Base-by-base conservation (phyloP, 2,113 vertebrate species). In the Coptodon rendalli region DNA sequence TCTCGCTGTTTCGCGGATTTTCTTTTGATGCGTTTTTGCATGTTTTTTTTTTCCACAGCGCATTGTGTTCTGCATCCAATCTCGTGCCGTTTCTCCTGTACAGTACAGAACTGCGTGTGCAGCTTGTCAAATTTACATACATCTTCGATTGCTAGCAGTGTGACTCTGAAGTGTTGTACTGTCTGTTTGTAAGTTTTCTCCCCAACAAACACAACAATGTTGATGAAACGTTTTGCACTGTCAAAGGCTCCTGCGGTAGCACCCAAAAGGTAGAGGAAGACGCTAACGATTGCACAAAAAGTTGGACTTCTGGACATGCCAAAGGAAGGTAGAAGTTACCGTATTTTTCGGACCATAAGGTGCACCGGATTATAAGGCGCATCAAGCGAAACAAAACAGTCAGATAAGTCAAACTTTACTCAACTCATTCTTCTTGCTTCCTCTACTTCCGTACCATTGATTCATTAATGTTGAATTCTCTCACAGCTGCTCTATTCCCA, bases 341-440 rank as follows among this genome's bases (percentile, higher is more conserved):
- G 1, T 31, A 59, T 59, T 31, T 31, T 17, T 31, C 14, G 0
- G 56, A 59, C 5, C 5, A 59, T 59, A 59, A 52, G 50, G 50
- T 0, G 48, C 38, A 5, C 38, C 10, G 1, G 10, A 38, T 38
- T 38, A 38, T 38, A 10, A 53, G 52, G 0, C 0, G 3, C 27
- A 3, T 59, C 27, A 59, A 59, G 56, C 3, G 27, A 59, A 59
- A 31, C 27, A 59, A 59, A 59, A 16, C 56, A 59, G 7, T 59
- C 56, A 31, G 14, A 17, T 59, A 17, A 31, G 27, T 31, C 27
- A 59, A 9, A 9, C 14, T 59, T 59, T 31, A 0, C 8, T 59
- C 56, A 31, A 31, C 27, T 59, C 27, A 17, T 59, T 17, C 57
- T 59, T 59, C 57, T 59, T 31, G 14, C 27, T 59, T 59, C 57